Evolutionary conservation across 2,113 vertebrate species (phyloP), one percentile per base, ranked within the genome.

Genomic region (Nyctereutes procyonoides): DNA sequence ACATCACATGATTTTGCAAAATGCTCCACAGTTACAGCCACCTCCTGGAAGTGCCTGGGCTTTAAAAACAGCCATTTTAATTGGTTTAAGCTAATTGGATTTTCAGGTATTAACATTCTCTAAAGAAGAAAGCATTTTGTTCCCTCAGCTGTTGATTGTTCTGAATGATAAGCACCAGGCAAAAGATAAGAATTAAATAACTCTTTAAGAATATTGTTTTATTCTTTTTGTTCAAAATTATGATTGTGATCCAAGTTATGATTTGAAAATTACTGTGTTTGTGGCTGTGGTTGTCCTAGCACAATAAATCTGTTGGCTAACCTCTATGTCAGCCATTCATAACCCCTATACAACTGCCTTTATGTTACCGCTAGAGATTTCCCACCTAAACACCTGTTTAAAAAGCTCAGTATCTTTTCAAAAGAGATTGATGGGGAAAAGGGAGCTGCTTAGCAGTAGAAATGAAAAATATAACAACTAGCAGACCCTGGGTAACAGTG

Each of bases 61-160:
- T 81, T 92, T 90, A 87, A 88, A 96, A 87, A 95, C 26, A 81
- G 55, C 12, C 8, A 32, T 84, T 94, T 97, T 85, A 81, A 95
- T 95, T 90, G 80, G 7, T 83, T 96, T 92, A 92, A 87, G 28
- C 1, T 81, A 94, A 97, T 88, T 95, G 76, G 58, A 79, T 90
- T 92, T 97, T 93, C 84, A 58, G 63, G 56, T 35, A 79, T 91
- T 90, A 65, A 65, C 20, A 88, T 19, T 85, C n/a, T 97, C 62
- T 35, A 94, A 81, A 90, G 88, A 73, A 94, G 81, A 82, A 69
- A 80, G 48, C 43, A 51, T 84, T 89, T 74, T 30, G 48, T 79
- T 95, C 8, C 17, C 55, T 48, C 8, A 62, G 38, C 55, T 95
- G 28, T 53, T 81, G 93, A 63, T 80, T 83, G 30, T 43, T 97